Percentiles rank a stretch among this genome's conserved stretches.
Evolutionary conservation across 2,888 invertebrate genomes (phyloP).

Genomic region (Nomada ferruginata): DNA sequence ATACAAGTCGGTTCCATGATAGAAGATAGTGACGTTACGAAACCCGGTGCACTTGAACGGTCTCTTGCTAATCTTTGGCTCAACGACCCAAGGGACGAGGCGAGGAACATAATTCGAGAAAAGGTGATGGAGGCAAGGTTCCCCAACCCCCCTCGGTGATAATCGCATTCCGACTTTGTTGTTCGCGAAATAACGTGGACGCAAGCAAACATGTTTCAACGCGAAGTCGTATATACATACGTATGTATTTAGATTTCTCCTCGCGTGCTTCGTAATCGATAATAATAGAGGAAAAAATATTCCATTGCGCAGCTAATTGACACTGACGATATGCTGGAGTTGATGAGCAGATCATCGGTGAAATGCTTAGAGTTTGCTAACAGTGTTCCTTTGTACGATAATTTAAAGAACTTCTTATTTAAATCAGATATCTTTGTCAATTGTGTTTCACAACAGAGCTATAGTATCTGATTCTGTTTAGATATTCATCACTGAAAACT

Average conservation of each 20-base stretch:
- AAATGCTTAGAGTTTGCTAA: background rate
- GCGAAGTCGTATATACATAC: background rate
- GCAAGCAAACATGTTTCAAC: background rate
- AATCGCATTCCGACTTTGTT: conserved; percentile 30
- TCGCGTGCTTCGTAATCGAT: background rate
- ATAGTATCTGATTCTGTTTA: background rate
- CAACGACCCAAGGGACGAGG: conserved; percentile 44
- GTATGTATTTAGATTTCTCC: conserved; percentile 1
- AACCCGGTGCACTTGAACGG: conserved; percentile 62
- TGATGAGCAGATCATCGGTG: background rate
- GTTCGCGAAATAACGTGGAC: conserved; percentile 13
- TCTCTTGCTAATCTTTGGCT: conserved; percentile 66
- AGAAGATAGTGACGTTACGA: conserved; percentile 53
- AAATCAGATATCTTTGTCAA: no score
- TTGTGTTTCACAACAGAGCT: no score
- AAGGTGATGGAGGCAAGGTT: conserved; percentile 7
- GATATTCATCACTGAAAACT: background rate
- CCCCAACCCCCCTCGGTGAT: background rate
- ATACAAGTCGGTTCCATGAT: background rate
- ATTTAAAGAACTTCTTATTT: no score
- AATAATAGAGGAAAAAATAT: conserved; percentile 1
- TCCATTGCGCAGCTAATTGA: background rate
- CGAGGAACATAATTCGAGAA: conserved; percentile 28
- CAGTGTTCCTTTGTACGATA: background rate
- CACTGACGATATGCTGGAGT: background rate